Base-by-base conservation (phyloP, 2,888 invertebrate genomes). In the Asteroscopus sphinx region DNA sequence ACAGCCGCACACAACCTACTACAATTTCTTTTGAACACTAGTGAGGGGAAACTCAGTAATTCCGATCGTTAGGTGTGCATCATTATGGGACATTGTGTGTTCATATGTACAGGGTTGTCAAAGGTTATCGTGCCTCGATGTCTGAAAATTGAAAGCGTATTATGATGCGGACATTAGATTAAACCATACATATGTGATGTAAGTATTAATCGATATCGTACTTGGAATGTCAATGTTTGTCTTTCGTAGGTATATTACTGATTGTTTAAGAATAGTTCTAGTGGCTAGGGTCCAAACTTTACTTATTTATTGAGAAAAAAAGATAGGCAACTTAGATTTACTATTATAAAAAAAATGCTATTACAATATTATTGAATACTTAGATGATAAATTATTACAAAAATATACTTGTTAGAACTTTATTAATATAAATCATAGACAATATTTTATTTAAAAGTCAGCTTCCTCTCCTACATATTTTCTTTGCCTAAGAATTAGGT, bases 131-230 rank as follows among this genome's bases (percentile, higher is more conserved):
- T 39, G 15, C 21, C 52, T 35, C 42, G 28, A 57, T 58, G 44
- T 55, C n/a, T 52, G 12, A 13, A 45, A 48, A 28, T 52, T 37
- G 17, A 49, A 45, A 35, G 52, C 35, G 16, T 30, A 55, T 55
- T 58, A 47, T 36, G 30, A 35, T 44, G 35, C 13, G n/a, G 28
- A 15, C 26, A 48, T 30, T 41, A 48, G 17, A 44, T 44, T 39
- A 21, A 21, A 51, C 33, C 47, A 33, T 52, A 45, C 16, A 37
- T 25, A 26, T 46, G 51, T 56, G 33, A 52, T 30, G 39, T 52
- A 52, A 55, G 41, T 55, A 42, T 26, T 42, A 55, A 55, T 60
- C 53, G 36, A 60, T 60, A 51, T 49, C 15, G 37, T 42, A 47
- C 21, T 21, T 26, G 46, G 16, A 11, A 13, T 30, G 30, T 30